Evolutionary conservation across 2,888 invertebrate species (phyloP).

Genomic region (Vesta saturnalis): DNA sequence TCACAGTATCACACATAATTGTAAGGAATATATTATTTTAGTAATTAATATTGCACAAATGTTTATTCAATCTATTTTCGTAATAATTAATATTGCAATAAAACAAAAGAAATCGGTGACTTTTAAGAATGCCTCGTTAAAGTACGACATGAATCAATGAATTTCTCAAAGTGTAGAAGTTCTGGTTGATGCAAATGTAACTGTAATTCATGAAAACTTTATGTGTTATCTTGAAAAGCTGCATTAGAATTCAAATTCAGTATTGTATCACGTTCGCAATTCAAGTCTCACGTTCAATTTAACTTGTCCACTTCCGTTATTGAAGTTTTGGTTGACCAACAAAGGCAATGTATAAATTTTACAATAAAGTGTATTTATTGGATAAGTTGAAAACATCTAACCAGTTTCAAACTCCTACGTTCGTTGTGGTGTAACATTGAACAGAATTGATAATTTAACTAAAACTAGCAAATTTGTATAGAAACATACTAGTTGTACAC

Average conservation of each 20-base stretch:
- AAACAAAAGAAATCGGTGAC: too few relatives aligned
- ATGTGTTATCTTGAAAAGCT: not conserved
- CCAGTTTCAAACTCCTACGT: not conserved
- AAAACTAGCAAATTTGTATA: too few relatives aligned
- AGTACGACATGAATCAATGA: too few relatives aligned
- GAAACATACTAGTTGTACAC: too few relatives aligned
- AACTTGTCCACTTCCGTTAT: slow-evolving; percentile 34
- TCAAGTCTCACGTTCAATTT: slow-evolving; percentile 36
- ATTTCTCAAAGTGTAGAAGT: not conserved
- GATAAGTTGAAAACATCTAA: slow-evolving; percentile 19
- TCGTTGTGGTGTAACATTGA: too few relatives aligned
- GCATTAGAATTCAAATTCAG: slow-evolving; percentile 25
- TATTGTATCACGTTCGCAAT: slow-evolving; percentile 27
- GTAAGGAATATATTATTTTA: too few relatives aligned
- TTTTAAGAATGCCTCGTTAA: too few relatives aligned
- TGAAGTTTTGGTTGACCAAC: slow-evolving; percentile 36
- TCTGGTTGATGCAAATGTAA: not conserved
- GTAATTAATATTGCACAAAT: too few relatives aligned
- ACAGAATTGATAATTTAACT: too few relatives aligned
- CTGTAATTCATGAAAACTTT: not conserved
- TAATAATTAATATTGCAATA: too few relatives aligned
- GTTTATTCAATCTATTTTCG: too few relatives aligned
- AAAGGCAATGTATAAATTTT: slow-evolving; percentile 31
- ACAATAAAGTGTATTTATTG: slow-evolving; percentile 38
- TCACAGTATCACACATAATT: too few relatives aligned